phyloP scores from a whole-genome alignment of 2,888 invertebrate genomes.

The Diaphora mendica region DNA sequence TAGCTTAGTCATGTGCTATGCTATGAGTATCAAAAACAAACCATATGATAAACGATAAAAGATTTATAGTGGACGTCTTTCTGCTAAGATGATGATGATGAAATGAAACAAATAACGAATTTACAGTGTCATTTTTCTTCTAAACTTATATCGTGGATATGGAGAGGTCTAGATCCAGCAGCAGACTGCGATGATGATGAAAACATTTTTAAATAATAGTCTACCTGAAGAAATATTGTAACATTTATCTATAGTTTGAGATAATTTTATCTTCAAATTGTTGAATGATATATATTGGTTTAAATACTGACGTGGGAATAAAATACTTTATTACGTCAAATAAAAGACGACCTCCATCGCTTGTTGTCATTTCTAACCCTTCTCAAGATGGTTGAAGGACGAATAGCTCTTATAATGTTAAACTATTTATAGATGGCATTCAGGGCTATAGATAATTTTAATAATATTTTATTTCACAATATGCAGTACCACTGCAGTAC shows the following conservation, averaged over 20 bases:
- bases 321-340: constrained; percentile 60
- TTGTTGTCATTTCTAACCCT: constrained; percentile 70
- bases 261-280: constrained; percentile 15
- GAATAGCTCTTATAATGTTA: constrained; percentile 59
- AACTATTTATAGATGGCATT: constrained; percentile 25
- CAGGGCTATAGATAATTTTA: constrained; percentile 13
- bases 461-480: constrained; percentile 11
- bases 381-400: constrained; percentile 61
- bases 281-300: constrained; percentile 35
- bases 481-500: neutral
- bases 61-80: neutral
- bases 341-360: constrained; percentile 67
- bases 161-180: no score
- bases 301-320: constrained; percentile 55
- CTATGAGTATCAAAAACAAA: constrained; percentile 5
- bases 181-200: no score
- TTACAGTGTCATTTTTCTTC: no score
- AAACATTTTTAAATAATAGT: neutral
- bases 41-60: constrained; percentile 15
- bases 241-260: constrained; percentile 7
- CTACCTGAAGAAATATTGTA: neutral
- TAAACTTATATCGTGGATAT: no score
- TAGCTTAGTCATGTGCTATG: constrained; percentile 37
- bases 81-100: no score
- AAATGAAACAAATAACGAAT: no score